phyloP scores from a whole-genome alignment of 2,113 vertebrate species.

The Prunella himalayana region DNA sequence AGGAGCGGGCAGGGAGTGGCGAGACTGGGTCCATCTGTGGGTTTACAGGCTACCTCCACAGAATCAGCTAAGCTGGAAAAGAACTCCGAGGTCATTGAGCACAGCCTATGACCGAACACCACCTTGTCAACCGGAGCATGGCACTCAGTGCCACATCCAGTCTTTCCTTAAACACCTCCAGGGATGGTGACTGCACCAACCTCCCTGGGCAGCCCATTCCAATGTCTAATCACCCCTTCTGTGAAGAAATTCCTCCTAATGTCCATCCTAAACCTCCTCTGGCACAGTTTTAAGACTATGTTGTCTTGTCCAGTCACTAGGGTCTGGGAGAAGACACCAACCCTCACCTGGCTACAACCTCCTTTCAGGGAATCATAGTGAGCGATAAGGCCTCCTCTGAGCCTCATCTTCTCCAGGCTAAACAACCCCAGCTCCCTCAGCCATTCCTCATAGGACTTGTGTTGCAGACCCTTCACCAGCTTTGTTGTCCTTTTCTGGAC shows the following conservation, averaged over 20 bases:
- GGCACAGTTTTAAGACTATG: not conserved
- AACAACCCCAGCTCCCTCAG: not conserved
- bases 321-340: not conserved
- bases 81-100: not conserved
- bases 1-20: not conserved
- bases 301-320: not conserved
- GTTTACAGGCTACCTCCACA: not conserved
- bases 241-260: not conserved
- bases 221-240: not conserved
- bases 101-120: fast-evolving
- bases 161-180: not conserved
- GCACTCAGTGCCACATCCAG: not conserved
- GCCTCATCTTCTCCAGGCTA: not conserved
- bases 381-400: fast-evolving
- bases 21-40: fast-evolving
- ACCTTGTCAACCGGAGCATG: not conserved
- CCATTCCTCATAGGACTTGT: not conserved
- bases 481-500: not conserved
- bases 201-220: not conserved
- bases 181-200: too few species aligned
- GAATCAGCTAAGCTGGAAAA: not conserved
- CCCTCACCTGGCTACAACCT: not conserved
- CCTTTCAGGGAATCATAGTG: too few species aligned
- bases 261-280: not conserved
- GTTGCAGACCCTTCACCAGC: not conserved